Conservation (phyloP, 23 tunicate species). For the Phallusia fumigata region DNA sequence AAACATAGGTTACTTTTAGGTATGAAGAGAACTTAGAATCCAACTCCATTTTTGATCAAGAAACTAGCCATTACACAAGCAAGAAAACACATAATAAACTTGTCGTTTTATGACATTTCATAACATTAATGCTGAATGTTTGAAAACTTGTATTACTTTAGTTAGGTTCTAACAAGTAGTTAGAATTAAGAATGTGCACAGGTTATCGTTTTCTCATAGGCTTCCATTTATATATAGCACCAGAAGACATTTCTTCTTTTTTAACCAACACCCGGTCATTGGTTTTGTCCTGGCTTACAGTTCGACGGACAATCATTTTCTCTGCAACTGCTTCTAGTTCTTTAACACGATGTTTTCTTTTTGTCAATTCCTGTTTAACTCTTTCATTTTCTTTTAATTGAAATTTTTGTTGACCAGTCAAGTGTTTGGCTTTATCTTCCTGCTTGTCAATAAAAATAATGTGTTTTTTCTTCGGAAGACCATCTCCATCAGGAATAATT, state of each 20-base stretch:
- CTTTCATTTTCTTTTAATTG: slow-evolving; percentile 11
- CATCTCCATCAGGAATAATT: slow-evolving; percentile 6
- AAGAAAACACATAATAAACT: too few species aligned
- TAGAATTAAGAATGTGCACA: neutral
- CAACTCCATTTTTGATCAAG: too few species aligned
- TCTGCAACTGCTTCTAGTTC: slow-evolving; percentile 49
- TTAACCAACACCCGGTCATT: slow-evolving; percentile 12
- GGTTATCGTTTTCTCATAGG: slow-evolving; percentile 5
- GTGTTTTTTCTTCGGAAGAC: slow-evolving; percentile 8
- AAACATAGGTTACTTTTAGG: too few species aligned
- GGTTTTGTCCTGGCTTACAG: neutral
- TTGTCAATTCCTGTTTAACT: slow-evolving; percentile 28
- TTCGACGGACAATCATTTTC: slow-evolving; percentile 36
- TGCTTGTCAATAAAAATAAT: slow-evolving; percentile 46
- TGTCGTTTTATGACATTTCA: too few species aligned
- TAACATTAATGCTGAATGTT: too few species aligned
- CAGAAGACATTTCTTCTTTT: slow-evolving; percentile 1
- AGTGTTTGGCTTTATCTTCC: slow-evolving; percentile 9
- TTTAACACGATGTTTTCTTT: slow-evolving; percentile 32
- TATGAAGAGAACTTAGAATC: too few species aligned
- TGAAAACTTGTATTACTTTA: too few species aligned
- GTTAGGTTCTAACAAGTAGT: neutral
- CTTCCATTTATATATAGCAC: slow-evolving; percentile 16
- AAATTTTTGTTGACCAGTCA: neutral
- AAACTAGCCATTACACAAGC: too few species aligned